Conservation (phyloP, 1,140 invertebrate species). For the Spodoptera litura region DNA sequence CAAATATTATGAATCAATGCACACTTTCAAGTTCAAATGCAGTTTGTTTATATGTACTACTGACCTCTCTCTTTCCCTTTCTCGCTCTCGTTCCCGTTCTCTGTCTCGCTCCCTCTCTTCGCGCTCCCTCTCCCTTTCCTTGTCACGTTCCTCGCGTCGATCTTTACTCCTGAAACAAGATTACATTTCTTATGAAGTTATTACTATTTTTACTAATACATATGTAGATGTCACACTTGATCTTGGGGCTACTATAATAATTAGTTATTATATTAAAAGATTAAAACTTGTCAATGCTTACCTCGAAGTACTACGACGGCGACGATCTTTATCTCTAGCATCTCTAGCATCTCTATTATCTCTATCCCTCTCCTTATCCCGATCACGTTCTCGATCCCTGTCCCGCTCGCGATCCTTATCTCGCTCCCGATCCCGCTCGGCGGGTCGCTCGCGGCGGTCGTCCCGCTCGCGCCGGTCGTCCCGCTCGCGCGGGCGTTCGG, state of each 20-base stretch:
- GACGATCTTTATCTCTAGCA: conserved; percentile 53
- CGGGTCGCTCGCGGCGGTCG: conserved; percentile 54
- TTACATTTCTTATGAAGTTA: not conserved
- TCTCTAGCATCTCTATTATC: conserved; percentile 44
- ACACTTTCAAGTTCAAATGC: no score
- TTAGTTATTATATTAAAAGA: not conserved
- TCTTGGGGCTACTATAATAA: not conserved
- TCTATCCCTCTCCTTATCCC: conserved; percentile 66
- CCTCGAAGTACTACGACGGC: conserved; percentile 52
- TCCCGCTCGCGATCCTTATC: conserved; percentile 52
- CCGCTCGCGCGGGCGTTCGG: conserved; percentile 51
- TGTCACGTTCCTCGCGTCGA: conserved; percentile 53
- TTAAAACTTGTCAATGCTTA: conserved; percentile 28
- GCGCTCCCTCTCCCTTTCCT: conserved; percentile 52
- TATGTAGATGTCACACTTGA: no score
- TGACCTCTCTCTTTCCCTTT: conserved; percentile 70
- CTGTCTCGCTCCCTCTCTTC: conserved; percentile 81
- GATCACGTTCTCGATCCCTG: conserved; percentile 66
- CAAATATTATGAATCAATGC: no score
- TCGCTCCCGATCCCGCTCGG: conserved; percentile 59
- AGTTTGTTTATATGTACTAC: not conserved
- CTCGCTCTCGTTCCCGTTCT: conserved; percentile 81
- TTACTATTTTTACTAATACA: no score
- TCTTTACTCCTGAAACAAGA: conserved; percentile 52
- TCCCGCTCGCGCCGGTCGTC: conserved; percentile 53